Evolutionary conservation across 2,797 vertebrate species (phyloP).

Genomic region (Cetoscarus ocellatus): DNA sequence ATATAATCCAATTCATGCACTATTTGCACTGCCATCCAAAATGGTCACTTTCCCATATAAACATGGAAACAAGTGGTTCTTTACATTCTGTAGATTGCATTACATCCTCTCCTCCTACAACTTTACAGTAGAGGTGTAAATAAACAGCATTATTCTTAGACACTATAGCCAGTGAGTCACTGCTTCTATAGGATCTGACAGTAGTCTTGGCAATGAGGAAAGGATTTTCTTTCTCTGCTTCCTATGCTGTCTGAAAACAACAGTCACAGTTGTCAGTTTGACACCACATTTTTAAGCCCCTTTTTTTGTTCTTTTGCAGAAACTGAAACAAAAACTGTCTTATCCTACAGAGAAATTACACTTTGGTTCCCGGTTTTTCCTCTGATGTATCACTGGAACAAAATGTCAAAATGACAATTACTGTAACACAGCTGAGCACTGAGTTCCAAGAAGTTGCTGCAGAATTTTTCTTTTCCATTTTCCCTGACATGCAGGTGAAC

Average conservation of each 20-base stretch:
- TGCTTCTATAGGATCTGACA: conserved; percentile 45
- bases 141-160: conserved; percentile 36
- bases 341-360: conserved; percentile 21
- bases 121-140: conserved; percentile 26
- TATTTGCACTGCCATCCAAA: not conserved
- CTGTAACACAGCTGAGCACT: not conserved
- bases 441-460: not conserved
- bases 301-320: conserved; percentile 47
- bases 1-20: no score
- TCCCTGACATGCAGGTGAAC: not conserved
- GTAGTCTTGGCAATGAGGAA: conserved; percentile 31
- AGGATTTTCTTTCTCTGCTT: conserved; percentile 17
- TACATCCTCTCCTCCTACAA: conserved; percentile 4
- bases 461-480: conserved; percentile 1
- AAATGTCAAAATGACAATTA: conserved; percentile 17
- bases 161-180: conserved; percentile 34
- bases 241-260: conserved; percentile 64
- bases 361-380: conserved; percentile 9
- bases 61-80: not conserved
- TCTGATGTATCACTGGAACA: conserved; percentile 22
- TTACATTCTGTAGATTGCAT: not conserved
- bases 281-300: conserved; percentile 54
- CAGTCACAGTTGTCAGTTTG: conserved; percentile 57
- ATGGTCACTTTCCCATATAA: conserved; percentile 8
- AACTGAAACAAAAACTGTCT: conserved; percentile 24